phyloP scores from a whole-genome alignment of 2,797 vertebrate genomes.

The Naso thynnoides region DNA sequence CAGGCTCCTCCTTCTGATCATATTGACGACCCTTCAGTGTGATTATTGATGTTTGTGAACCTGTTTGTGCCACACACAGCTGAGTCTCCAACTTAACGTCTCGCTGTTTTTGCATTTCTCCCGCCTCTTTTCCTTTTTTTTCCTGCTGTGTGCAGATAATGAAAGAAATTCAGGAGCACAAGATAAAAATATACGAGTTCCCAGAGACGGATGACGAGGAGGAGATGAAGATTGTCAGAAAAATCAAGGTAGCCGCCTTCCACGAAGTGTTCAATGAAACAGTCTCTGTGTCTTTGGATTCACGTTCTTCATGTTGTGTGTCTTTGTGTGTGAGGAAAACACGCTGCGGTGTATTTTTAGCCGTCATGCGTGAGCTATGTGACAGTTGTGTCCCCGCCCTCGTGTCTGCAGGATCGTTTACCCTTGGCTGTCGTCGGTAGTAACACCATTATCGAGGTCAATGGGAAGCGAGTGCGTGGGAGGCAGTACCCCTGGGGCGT shows the following conservation, averaged over 20 bases:
- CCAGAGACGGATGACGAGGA: conserved; percentile 97
- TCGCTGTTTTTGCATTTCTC: conserved; percentile 4
- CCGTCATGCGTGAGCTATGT: conserved; percentile 39
- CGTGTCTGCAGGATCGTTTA: conserved; percentile 90
- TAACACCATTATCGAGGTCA: conserved; percentile 97
- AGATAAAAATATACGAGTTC: conserved; percentile 98
- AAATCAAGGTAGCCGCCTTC: conserved; percentile 89
- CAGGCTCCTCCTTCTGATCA: conserved; percentile 5
- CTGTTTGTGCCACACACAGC: conserved; percentile 7
- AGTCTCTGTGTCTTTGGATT: neutral
- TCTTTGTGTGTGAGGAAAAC: neutral
- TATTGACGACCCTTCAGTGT: conserved; percentile 9
- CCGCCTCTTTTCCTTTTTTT: neutral
- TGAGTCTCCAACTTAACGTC: neutral
- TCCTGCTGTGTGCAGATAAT: conserved; percentile 87
- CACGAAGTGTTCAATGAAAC: neutral
- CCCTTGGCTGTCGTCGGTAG: conserved; percentile 97
- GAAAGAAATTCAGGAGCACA: conserved; percentile 97
- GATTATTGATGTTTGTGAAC: conserved; percentile 17
- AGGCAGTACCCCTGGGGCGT: conserved; percentile 98
- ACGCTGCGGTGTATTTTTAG: conserved; percentile 49
- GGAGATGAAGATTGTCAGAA: conserved; percentile 94
- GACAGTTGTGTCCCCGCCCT: conserved; percentile 56
- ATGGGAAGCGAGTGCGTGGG: conserved; percentile 94
- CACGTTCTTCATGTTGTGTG: neutral